Evolutionary conservation across 92 coral and sea anemone genomes (phyloP).

Genomic region (Parazoanthus atlanticus): DNA sequence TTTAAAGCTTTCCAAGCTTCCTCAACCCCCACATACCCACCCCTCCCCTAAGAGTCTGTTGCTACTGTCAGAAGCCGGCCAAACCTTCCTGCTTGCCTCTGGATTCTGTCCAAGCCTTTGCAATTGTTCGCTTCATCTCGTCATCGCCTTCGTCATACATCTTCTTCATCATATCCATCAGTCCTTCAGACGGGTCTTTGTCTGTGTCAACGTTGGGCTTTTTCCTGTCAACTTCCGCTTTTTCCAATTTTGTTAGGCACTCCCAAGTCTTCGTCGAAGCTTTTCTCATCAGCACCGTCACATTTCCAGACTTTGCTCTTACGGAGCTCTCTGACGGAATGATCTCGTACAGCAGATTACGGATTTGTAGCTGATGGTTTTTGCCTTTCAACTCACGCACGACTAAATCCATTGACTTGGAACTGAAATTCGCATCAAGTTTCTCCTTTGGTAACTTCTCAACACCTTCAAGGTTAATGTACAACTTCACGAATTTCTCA

Average conservation of each 20-base stretch:
- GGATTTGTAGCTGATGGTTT: conserved; percentile 84
- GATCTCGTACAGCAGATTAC: conserved; percentile 72
- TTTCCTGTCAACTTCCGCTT: conserved; percentile 34
- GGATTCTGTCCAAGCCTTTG: conserved; percentile 97
- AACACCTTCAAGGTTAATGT: conserved; percentile 81
- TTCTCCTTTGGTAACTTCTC: conserved; percentile 79
- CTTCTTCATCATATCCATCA: conserved; percentile 98
- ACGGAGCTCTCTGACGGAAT: conserved; percentile 73
- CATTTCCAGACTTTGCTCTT: conserved; percentile 71
- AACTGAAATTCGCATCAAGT: conserved; percentile 64
- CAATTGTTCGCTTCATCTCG: conserved; percentile 95
- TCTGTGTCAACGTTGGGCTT: conserved; percentile 64
- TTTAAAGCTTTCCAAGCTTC: too few species aligned
- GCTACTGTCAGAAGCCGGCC: conserved; percentile 5
- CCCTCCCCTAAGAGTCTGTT: neutral
- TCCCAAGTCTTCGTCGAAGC: conserved; percentile 77
- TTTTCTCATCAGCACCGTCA: conserved; percentile 81
- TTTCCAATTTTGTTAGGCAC: conserved; percentile 52
- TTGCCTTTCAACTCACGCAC: conserved; percentile 78
- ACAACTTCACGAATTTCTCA: conserved; percentile 78
- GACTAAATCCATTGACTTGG: conserved; percentile 65
- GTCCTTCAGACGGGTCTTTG: conserved; percentile 83
- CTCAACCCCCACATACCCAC: too few species aligned
- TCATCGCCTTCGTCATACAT: conserved; percentile 99
- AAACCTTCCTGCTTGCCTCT: conserved; percentile 66